Base-by-base conservation (phyloP, 92 coral and sea anemone genomes). In the Porites rus region DNA sequence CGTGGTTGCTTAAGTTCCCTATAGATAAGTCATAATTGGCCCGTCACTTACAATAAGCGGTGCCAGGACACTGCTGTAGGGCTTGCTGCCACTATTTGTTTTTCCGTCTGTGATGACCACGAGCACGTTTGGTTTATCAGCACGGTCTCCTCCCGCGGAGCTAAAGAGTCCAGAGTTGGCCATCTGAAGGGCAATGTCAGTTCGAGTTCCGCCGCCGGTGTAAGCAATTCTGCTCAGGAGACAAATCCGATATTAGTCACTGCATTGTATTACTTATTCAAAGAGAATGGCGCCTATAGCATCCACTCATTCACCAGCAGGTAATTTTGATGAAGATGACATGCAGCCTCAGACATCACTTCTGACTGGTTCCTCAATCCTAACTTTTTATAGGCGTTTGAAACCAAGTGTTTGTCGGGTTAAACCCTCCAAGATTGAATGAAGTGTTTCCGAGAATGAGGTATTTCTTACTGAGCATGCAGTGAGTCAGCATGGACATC, bases 21-120 rank as follows among this genome's bases (percentile, higher is more conserved):
- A 6, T 31, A 53, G 10, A 17, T 10, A 13, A 53, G 7, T 59
- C 18, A 46, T 9, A 21, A 51, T 2, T 11, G n/a, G 61, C 1
- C 56, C 11, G 25, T 1, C 3, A 79, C 91, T 88, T 58, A 91
- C 94, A 83, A 78, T 52, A 20, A 91, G 79, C 5, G 94, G 94
- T 31, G 28, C 50, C 10, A 91, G 84, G 20, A 91, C 94, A 0
- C 69, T 25, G 62, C 59, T 16, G 58, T 91, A 91, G 18, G 91
- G 65, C 16, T 10, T 46, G 76, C 94, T 91, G 8, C 92, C 94
- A 10, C 43, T 60, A 71, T 91, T 91, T 3, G 94, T 91, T 51
- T 91, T 83, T 54, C 94, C 94, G 66, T 91, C 94, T 9, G 94
- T 83, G 54, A 91, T 71, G 2, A 91, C 94, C 10, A 91, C 80